Base-by-base conservation (phyloP, 2,888 invertebrate species). In the Crossocerus cetratus region DNA sequence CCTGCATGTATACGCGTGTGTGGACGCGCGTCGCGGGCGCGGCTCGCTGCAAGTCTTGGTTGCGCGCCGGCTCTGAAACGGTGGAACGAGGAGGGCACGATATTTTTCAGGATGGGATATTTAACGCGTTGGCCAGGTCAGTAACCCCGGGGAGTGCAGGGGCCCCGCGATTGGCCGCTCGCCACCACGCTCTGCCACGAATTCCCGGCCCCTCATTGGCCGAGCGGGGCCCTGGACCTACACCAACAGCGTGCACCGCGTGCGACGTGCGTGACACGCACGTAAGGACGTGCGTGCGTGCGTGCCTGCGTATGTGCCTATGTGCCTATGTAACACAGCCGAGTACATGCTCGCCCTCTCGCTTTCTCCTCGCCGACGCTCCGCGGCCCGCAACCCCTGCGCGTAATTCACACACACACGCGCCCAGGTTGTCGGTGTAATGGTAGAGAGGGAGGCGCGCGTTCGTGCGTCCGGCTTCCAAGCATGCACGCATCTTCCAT, bases 41-140 rank as follows among this genome's bases (percentile, higher is more conserved):
- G 67, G 56, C 70, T 71, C 70, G 69, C 18, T n/a, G 54, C 61
- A n/a, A 8, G 55, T 76, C 76, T 71, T 65, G 70, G 70, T 76
- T 53, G 61, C 68, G 54, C 45, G 61, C 69, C 49, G 53, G 74
- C 32, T n/a, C n/a, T 32, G 32, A 32, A 32, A 32, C 32, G 32
- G 32, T 43, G 77, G 59, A 72, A 81, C 69, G 72, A 65, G 65
- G 80, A 83, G 82, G 76, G 80, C 78, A 81, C 82, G 84, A 86
- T 89, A 89, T 89, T 90, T 90, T 90, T 89, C 89, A 88, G 89
- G 88, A 89, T 88, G 87, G 88, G 88, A 89, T 89, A 89, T 90
- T 90, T 90, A 89, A 89, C 90, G 89, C 89, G 88, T 86, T 86
- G 88, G 86, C 84, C 84, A 88, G 89, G 90, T 89, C 90, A 87